Base-by-base conservation (phyloP, 2,888 invertebrate species). In the Sacculina carcini region DNA sequence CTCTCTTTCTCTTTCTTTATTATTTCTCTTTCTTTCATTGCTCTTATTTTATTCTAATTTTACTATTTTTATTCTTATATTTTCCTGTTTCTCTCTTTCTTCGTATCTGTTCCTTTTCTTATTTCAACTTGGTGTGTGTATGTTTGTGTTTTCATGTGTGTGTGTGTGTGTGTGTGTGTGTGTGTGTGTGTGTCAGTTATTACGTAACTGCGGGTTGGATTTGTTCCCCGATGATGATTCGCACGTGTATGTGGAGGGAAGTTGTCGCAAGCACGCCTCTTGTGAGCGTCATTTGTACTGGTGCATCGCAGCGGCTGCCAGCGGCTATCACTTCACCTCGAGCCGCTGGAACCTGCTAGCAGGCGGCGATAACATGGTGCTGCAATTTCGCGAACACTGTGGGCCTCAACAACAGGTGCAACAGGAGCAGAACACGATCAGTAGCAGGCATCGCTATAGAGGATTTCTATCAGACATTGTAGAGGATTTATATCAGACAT, bases 301-400 rank as follows among this genome's bases (percentile, higher is more conserved):
- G 55, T 78, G 80, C 57, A 81, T 86, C 75, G 80, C 83, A 0
- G 71, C 76, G 34, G 64, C 81, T 14, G 73, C 75, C 10, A 55
- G 74, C 2, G 73, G 77, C 12, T 80, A 79, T 61, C 78, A 78
- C 62, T 85, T 84, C 59, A 74, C 79, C 26, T 86, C 83, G 80
- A 80, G 79, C 52, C 71, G 62, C 14, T 78, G 78, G 78, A 79
- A 79, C 58, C 64, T 70, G 0, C 58, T 67, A 3, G 73, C 73
- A 0, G 76, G 75, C 0, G 64, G 69, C 48, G 65, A 75, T 3
- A 72, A 72, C 42, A 72, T 79, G 21, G 70, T 80, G 1, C 65
- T 79, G 62, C 81, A 81, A 61, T 66, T 76, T 58, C 67, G 78
- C 52, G 77, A 79, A n/a, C n/a, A n/a, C n/a, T n/a, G n/a, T n/a